Percentiles rank a stretch among this genome's conserved stretches.
phyloP scores from a whole-genome alignment of 1,140 invertebrate genomes.

The Lordiphosa collinella region DNA sequence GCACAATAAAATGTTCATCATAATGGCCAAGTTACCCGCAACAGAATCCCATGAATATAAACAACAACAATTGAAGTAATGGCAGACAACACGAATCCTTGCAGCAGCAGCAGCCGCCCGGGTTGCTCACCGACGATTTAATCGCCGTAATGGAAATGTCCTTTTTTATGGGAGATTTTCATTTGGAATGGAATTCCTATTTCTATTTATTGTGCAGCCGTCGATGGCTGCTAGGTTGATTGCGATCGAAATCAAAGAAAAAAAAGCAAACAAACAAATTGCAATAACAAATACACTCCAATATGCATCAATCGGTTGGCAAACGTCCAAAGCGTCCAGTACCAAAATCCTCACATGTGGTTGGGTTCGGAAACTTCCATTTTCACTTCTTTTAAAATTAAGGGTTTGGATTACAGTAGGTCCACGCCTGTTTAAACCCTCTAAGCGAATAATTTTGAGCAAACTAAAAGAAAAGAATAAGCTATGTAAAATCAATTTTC shows the following conservation, averaged over 20 bases:
- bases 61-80: constrained; percentile 76
- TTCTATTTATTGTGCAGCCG: constrained; percentile 7
- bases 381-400: too few species aligned
- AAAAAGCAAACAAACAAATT: not conserved
- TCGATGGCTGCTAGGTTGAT: not conserved
- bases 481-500: too few species aligned
- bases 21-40: constrained; percentile 13
- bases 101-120: constrained; percentile 10
- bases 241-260: not conserved
- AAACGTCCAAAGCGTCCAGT: not conserved
- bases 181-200: constrained; percentile 6
- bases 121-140: constrained; percentile 53
- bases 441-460: too few species aligned
- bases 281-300: not conserved
- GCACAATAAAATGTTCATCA: constrained; percentile 48
- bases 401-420: too few species aligned
- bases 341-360: too few species aligned
- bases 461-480: too few species aligned
- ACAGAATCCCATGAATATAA: constrained; percentile 64
- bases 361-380: too few species aligned
- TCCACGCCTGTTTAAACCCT: too few species aligned
- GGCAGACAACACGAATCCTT: constrained; percentile 33
- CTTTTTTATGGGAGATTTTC: constrained; percentile 24
- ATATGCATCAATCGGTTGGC: constrained; percentile 6
- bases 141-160: constrained; percentile 75